Evolutionary conservation across 2,888 invertebrate genomes (phyloP), one percentile per base, ranked within the genome.

Genomic region (Amphimallon solstitiale): DNA sequence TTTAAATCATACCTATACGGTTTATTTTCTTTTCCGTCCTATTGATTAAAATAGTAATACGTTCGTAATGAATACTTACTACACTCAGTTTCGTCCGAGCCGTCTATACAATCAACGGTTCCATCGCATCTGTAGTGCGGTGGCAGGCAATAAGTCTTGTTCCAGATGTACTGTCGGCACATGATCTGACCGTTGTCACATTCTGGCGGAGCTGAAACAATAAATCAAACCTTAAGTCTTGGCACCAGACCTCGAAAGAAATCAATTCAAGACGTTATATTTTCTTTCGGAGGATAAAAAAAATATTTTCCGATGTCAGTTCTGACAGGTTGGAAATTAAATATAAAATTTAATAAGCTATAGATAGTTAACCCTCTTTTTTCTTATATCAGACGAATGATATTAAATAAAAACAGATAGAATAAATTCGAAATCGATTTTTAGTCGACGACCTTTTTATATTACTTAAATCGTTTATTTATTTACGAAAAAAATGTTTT

Each of bases 91-190:
- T 98, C 97, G 83, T 98, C 98, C 37, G 94, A 93, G 72, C 95
- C 95, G 81, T 97, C 96, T 68, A 94, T 92, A 82, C 98, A 98
- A 85, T 97, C 96, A 35, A 94, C 93, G 72, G 91, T 92, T 90
- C 92, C 95, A 86, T 97, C 97, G 85, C 97, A 97, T 82, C 93
- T 90, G 84, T 94, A 91, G 85, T 97, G 93, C 69, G 92, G 92
- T 67, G 96, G 95, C 80, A 97, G 92, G 84, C 97, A 97, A 84
- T 94, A 97, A 29, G 97, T 95, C 85, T 93, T 94, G 86, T 97
- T 97, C 89, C 94, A 97, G 76, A 92, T 91, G 85, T 97, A 97
- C 84, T 94, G 94, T 59, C 92, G 91, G 84, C 97, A 98, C 40
- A 93, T 92, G 79, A 95, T 88, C 85, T 97, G 94, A 1, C 93